Percentiles rank a stretch among this genome's conserved stretches.
These are phyloP conservation scores for Mastomys coucha DNA, from an alignment of 2,113 vertebrate species.

Conservation along the genomic window DNA sequence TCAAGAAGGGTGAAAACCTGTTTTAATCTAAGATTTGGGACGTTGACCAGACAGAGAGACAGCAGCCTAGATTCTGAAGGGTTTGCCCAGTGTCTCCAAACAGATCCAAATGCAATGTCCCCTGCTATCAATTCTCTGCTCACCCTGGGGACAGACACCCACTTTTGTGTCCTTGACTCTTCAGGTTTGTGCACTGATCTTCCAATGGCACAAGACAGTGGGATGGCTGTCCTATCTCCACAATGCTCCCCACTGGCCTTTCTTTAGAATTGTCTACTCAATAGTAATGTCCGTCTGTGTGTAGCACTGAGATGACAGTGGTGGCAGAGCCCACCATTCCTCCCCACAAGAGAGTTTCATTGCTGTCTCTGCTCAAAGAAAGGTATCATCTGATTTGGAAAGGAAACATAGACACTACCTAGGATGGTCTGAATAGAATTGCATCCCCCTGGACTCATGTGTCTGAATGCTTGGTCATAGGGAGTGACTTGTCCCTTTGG, in stretches of 20 bases:
- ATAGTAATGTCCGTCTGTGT: accelerated
- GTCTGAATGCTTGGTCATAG: background rate
- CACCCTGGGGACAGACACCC: background rate
- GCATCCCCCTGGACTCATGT: background rate
- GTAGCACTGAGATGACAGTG: background rate
- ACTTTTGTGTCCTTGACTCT: background rate
- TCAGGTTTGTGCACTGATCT: background rate
- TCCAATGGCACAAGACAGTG: background rate
- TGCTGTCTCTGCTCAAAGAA: background rate
- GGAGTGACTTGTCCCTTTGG: background rate
- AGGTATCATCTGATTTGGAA: background rate
- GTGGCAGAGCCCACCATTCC: background rate
- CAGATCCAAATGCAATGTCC: background rate
- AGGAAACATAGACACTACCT: background rate
- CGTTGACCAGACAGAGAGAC: background rate
- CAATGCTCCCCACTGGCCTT: background rate
- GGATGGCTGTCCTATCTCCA: accelerated
- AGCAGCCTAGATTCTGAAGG: background rate
- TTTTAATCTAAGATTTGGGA: background rate
- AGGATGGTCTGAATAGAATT: background rate
- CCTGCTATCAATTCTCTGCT: background rate
- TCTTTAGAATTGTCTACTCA: background rate
- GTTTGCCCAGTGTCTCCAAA: background rate
- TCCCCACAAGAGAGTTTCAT: background rate
- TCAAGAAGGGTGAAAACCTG: background rate